Conservation (phyloP, 2,888 invertebrate genomes). For the Campoplex nolae region DNA sequence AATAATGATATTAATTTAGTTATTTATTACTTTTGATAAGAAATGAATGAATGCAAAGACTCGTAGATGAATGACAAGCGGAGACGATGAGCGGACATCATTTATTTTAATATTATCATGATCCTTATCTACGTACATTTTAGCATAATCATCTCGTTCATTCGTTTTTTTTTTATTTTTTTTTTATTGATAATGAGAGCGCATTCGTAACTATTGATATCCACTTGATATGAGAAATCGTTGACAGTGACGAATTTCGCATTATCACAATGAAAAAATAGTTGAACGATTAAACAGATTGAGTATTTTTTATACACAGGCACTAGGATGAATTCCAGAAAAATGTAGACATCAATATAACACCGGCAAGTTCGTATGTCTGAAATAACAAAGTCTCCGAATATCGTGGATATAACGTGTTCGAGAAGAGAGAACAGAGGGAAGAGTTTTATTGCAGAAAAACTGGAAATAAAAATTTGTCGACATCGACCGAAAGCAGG, state of each 20-base stretch:
- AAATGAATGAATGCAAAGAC: too few relatives aligned
- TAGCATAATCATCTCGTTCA: background rate
- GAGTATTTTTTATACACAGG: background rate
- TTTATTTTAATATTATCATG: background rate
- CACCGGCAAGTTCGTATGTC: background rate
- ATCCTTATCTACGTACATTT: background rate
- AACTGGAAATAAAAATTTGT: background rate
- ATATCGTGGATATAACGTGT: background rate
- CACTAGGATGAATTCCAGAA: background rate
- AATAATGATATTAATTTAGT: too few relatives aligned
- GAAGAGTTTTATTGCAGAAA: background rate
- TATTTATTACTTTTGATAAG: too few relatives aligned
- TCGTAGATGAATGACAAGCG: too few relatives aligned
- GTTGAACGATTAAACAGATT: background rate
- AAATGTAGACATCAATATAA: background rate
- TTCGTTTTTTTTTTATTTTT: background rate
- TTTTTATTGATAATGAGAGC: background rate
- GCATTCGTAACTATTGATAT: too few relatives aligned
- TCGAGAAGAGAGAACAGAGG: background rate
- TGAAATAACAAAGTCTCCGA: background rate
- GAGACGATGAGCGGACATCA: too few relatives aligned
- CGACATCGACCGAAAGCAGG: background rate
- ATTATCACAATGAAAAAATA: too few relatives aligned
- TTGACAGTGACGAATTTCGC: too few relatives aligned
- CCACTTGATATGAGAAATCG: too few relatives aligned